Percentiles rank a stretch among this genome's conserved stretches.
Evolutionary conservation across 2,888 invertebrate species (phyloP).

Genomic region (Lydus trimaculatus): DNA sequence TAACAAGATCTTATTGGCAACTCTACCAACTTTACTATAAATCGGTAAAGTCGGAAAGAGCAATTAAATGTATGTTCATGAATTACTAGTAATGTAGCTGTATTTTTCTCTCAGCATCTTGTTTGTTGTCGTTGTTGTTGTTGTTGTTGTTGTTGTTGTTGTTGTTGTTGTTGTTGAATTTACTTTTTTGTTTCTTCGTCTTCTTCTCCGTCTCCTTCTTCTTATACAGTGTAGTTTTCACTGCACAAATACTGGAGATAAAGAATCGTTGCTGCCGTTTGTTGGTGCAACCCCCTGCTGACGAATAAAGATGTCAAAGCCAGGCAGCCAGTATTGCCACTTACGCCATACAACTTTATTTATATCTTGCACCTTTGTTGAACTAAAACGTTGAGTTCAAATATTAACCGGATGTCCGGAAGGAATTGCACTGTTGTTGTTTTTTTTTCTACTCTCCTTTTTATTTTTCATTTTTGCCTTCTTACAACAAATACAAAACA

Average conservation of each 20-base stretch:
- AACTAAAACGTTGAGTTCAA: not conserved
- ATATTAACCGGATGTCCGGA: not conserved
- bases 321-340: slow-evolving; percentile 29
- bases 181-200: not conserved
- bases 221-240: slow-evolving; percentile 24
- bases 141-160: not conserved
- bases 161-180: not conserved
- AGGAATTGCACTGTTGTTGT: not conserved
- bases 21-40: not conserved
- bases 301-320: slow-evolving; percentile 43
- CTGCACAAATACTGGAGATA: slow-evolving; percentile 39
- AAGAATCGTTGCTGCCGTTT: slow-evolving; percentile 39
- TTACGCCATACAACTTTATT: slow-evolving; percentile 15
- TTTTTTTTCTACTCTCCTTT: not conserved
- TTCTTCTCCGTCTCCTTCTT: not conserved
- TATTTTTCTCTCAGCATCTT: not conserved
- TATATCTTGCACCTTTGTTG: slow-evolving; percentile 2
- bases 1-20: not conserved
- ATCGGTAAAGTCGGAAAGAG: not conserved
- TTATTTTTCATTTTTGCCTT: not conserved
- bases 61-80: not conserved
- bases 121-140: no score
- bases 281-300: slow-evolving; percentile 41
- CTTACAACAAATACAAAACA: no score
- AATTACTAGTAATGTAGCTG: not conserved